Base-by-base conservation (phyloP, 2,797 vertebrate species). In the Hippopotamyrus pictus region DNA sequence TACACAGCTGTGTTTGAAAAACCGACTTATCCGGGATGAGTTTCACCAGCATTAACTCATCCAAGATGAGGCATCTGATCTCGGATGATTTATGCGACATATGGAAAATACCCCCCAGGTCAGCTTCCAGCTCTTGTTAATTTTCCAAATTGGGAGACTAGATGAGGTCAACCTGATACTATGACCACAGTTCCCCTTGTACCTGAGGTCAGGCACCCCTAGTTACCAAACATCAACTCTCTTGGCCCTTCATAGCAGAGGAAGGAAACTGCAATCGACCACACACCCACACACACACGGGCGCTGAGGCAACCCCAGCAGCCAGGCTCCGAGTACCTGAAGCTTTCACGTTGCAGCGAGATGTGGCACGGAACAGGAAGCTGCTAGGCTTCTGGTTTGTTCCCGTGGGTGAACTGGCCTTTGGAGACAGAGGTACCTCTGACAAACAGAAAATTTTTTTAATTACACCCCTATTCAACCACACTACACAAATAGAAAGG, bases 291-390 rank as follows among this genome's bases (percentile, higher is more conserved):
- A 51, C 48, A 51, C n/a, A 22, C n/a, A 44, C 3, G 44, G 3
- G n/a, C 1, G 0, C 29, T 73, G 29, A 73, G 29, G 29, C 65
- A 33, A 5, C 25, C 62, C 65, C 29, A 37, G 65, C 29, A 14
- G 11, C 25, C 65, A 37, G 65, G 65, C 65, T 12, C n/a, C 5
- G n/a, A 1, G 57, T 57, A 97, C 97, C 96, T 88, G 95, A 89
- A 33, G 93, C 88, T 69, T 92, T 95, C 90, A 95, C 90, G 0
- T 89, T 94, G 93, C 93, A 93, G 44, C 96, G 96, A 8, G 97
- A 97, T 0, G 97, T 94, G 0, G 96, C 91, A 12, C 97, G 96
- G 93, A 98, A 98, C 88, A 97, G 96, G 93, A 98, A 97, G 91
- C 97, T 97, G 95, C 94, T 97, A 90, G 97, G 97, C 92, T 94